These are phyloP conservation scores for Eupithecia exiguata DNA, from an alignment of 2,888 invertebrate species.

Conservation along the genomic window DNA sequence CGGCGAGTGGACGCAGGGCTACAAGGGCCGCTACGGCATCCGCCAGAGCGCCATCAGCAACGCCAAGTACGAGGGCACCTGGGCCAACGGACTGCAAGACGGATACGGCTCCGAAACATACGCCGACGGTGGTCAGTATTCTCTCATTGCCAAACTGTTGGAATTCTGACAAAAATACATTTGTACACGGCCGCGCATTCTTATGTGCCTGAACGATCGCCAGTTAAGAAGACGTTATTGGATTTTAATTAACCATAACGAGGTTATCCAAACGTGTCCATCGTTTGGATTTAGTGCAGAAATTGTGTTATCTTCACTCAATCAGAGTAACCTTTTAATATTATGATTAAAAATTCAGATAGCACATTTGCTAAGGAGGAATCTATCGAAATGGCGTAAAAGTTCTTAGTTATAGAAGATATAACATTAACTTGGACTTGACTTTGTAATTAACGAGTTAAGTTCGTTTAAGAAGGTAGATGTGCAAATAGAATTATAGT, in stretches of 20 bases:
- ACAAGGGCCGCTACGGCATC: slow-evolving; percentile 99
- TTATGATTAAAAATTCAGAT: not conserved
- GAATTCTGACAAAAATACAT: slow-evolving; percentile 72
- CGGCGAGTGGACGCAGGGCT: slow-evolving; percentile 99
- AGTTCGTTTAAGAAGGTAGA: no score
- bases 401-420: not conserved
- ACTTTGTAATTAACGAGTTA: not conserved
- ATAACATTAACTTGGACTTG: not conserved
- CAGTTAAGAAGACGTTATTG: slow-evolving; percentile 55
- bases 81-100: slow-evolving; percentile 99
- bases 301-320: not conserved
- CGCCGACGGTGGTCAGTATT: slow-evolving; percentile 97
- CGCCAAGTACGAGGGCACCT: slow-evolving; percentile 98
- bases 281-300: not conserved
- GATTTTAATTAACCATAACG: slow-evolving; percentile 50
- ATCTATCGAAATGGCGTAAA: not conserved
- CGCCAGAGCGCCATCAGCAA: slow-evolving; percentile 97
- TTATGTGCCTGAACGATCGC: slow-evolving; percentile 53
- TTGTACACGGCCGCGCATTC: slow-evolving; percentile 68
- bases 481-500: slow-evolving; percentile 20
- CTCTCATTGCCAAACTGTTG: slow-evolving; percentile 66
- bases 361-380: not conserved
- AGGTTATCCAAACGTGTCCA: not conserved
- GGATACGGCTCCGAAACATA: slow-evolving; percentile 99
- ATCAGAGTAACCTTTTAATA: not conserved